Evolutionary conservation across 2,888 invertebrate species (phyloP), one percentile per base, ranked within the genome.

Genomic region (Timandra comae): DNA sequence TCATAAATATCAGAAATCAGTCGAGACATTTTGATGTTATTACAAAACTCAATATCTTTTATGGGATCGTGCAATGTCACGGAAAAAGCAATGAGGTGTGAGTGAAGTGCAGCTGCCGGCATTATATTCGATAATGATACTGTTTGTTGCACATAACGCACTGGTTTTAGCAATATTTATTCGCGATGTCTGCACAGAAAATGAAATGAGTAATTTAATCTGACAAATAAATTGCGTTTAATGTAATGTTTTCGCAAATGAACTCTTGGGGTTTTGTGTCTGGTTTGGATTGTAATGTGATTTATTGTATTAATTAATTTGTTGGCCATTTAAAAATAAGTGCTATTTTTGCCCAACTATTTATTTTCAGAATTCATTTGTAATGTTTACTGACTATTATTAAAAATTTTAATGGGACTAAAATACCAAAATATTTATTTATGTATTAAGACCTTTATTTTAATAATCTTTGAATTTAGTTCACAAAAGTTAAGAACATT

Each of bases 1-100:
- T n/a, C n/a, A n/a, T n/a, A n/a, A 48, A 43, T 33, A 45, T 39
- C 35, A 56, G 65, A 67, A 65, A 69, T 67, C 61, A 59, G 35
- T 32, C 27, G 38, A 27, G 53, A 56, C 56, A 54, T 58, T 65
- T 56, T 63, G 52, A 62, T 63, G 58, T 64, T 68, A 77, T 74
- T 61, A 61, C 69, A 66, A 63, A 72, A 73, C 49, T 67, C 67
- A 66, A 77, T 76, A 76, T 76, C 60, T 76, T 81, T 80, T 79
- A 81, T 79, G 64, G 66, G 54, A 63, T 68, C 64, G 65, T 38
- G 68, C 74, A 81, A 84, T 81, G 81, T 81, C 77, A 81, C 61
- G 84, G 82, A 82, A 84, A 69, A 73, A 54, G 70, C 76, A 82
- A 81, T 82, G 82, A 79, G 62, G 73, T 78, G 79, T 75, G 57